Evolutionary conservation across 2,888 invertebrate genomes (phyloP), one percentile per base, ranked within the genome.

Genomic region (Achlya flavicornis): DNA sequence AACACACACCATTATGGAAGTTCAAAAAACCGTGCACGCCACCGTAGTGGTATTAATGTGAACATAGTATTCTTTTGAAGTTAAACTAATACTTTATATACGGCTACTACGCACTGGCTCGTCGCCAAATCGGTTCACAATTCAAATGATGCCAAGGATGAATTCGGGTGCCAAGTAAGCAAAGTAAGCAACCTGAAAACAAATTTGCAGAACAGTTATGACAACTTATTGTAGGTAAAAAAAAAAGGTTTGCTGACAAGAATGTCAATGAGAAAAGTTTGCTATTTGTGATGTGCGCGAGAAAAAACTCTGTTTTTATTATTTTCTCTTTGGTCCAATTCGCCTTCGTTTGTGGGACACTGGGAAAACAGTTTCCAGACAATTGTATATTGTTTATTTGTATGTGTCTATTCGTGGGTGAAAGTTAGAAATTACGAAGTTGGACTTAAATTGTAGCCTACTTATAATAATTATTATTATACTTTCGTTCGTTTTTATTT

Each of bases 231-330:
- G 7, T 26, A 43, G 26, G 38, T 11, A 43, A 60, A 60, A 11
- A 26, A 19, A 41, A 14, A 38, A 19, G n/a, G 46, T 58, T 58
- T 58, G 32, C 35, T 16, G 58, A n/a, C 59, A 16, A 38, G 59
- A 38, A 59, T 41, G 43, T 8, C 60, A 41, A 60, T 41, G 26
- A 60, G 26, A 19, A 60, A 60, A 60, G 26, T 60, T 60, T 38
- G 12, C 43, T 53, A n/a, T 53, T 19, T 53, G 53, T 53, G 19
- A 53, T 19, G 53, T 53, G 53, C 19, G 53, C 53, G 7, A 19
- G 53, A 8, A 53, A 53, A 53, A 19, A 10, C 3, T 1, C 19
- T 53, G 53, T 53, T 53, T 19, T 53, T 19, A 16, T 53, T 53
- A 53, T 16, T 19, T 19, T 53, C 53, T 19, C 16, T 53, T 53